Conservation (phyloP, 2,888 invertebrate species). For the Harpalus rubripes region DNA sequence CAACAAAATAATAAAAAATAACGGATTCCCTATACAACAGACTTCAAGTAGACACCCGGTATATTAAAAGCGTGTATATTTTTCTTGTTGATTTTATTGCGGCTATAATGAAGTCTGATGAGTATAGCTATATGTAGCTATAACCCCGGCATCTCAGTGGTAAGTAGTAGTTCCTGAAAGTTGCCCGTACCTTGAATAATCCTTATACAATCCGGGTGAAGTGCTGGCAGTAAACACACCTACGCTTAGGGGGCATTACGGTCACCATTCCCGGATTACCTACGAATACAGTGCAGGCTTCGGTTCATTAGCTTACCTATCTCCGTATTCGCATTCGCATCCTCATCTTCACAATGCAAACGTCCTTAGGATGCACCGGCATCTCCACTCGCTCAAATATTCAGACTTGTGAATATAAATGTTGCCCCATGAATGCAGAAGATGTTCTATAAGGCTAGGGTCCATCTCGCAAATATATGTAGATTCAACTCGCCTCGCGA, state of each 20-base stretch:
- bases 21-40: too few species aligned
- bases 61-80: too few species aligned
- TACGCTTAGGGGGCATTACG: background rate
- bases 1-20: too few species aligned
- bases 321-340: too few species aligned
- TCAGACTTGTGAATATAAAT: slow-evolving; percentile 44
- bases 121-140: too few species aligned
- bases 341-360: slow-evolving; percentile 19
- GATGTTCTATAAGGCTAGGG: background rate
- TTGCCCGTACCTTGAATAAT: background rate
- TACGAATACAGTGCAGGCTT: background rate
- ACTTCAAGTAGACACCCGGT: too few species aligned
- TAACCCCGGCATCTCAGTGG: background rate
- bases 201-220: slow-evolving; percentile 1
- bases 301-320: background rate
- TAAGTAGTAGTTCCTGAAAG: background rate
- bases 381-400: background rate
- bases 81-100: too few species aligned
- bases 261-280: slow-evolving; percentile 1
- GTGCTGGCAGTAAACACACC: slow-evolving; percentile 1
- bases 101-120: too few species aligned
- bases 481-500: slow-evolving; percentile 74
- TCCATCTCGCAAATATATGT: slow-evolving; percentile 74
- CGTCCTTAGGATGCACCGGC: background rate
- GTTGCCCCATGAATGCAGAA: background rate